These are phyloP conservation scores for Cladorhizidae sp. DNA, from an alignment of 37 sponge, comb jelly and placozoan genomes.

Conservation along the genomic window DNA sequence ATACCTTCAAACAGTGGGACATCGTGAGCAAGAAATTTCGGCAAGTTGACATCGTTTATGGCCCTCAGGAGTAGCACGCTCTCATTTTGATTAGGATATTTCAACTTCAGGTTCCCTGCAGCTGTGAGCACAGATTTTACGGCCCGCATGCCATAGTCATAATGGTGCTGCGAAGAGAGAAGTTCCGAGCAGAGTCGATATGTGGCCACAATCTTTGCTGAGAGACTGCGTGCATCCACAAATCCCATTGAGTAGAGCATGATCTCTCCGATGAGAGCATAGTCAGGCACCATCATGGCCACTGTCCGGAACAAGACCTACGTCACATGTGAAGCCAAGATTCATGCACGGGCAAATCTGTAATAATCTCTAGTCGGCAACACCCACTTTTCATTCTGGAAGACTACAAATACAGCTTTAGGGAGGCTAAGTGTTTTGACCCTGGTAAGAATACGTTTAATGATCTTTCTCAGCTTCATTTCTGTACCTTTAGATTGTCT, in stretches of 20 bases:
- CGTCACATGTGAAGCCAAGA: not conserved
- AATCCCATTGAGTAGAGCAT: constrained; percentile 99
- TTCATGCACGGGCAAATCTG: not conserved
- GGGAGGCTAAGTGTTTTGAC: not conserved
- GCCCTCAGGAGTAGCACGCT: constrained; percentile 89
- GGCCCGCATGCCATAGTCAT: constrained; percentile 98
- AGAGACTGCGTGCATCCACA: constrained; percentile 93
- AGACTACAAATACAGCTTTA: not conserved
- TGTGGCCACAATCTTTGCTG: constrained; percentile 96
- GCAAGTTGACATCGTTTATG: constrained; percentile 96
- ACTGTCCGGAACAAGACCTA: constrained; percentile 94
- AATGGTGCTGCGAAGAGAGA: constrained; percentile 98
- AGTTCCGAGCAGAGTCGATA: constrained; percentile 97
- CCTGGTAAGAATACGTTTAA: not conserved
- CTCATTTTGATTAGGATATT: constrained; percentile 92
- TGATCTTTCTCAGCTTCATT: not conserved
- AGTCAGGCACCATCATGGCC: constrained; percentile 99
- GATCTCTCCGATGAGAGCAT: constrained; percentile 98
- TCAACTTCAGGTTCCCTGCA: constrained; percentile 96
- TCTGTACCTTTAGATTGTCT: constrained; percentile 92
- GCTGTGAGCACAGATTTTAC: constrained; percentile 97
- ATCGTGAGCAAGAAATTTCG: constrained; percentile 97
- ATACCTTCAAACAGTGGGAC: constrained; percentile 96
- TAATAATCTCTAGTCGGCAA: too few relatives aligned
- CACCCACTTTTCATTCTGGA: too few relatives aligned